Evolutionary conservation across 1,140 invertebrate genomes (phyloP).

Genomic region (Drosophila guanche): DNA sequence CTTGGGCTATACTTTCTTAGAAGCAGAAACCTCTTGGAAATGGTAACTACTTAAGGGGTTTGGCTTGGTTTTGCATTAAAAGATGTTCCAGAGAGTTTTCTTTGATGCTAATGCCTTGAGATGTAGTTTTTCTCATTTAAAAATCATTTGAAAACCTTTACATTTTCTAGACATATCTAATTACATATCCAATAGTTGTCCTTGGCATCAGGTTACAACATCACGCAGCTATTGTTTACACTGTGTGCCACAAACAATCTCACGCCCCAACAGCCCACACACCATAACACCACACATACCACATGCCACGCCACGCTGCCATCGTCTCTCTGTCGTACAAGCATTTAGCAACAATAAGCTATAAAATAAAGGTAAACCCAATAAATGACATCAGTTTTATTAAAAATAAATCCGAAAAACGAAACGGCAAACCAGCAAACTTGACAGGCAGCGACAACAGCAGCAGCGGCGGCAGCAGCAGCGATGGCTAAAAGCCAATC

Average conservation of each 20-base stretch:
- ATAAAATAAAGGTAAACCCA: constrained; percentile 64
- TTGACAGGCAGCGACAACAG: constrained; percentile 42
- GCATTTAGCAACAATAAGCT: constrained; percentile 65
- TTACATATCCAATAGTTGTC: too few relatives aligned
- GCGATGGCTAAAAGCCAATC: constrained; percentile 53
- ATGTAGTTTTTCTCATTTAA: too few relatives aligned
- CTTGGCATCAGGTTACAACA: too few relatives aligned
- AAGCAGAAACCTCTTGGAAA: too few relatives aligned
- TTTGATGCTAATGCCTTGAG: too few relatives aligned
- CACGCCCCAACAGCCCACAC: constrained; percentile 20
- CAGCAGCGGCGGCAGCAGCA: constrained; percentile 29
- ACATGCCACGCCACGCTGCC: constrained; percentile 27
- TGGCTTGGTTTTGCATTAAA: too few relatives aligned
- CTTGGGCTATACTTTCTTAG: neutral
- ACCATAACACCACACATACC: constrained; percentile 23
- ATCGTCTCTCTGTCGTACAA: constrained; percentile 26
- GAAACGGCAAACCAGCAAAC: constrained; percentile 18
- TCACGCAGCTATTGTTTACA: constrained; percentile 7
- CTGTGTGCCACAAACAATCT: constrained; percentile 30
- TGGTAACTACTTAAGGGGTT: too few relatives aligned
- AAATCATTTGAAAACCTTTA: too few relatives aligned
- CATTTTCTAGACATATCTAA: too few relatives aligned
- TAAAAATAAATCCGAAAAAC: constrained; percentile 59
- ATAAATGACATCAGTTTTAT: constrained; percentile 71
- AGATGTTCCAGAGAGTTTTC: too few relatives aligned